These are phyloP conservation scores for Mesocentrotus franciscanus DNA, from an alignment of 53 echinoderm and acorn worm genomes.

Conservation along the genomic window DNA sequence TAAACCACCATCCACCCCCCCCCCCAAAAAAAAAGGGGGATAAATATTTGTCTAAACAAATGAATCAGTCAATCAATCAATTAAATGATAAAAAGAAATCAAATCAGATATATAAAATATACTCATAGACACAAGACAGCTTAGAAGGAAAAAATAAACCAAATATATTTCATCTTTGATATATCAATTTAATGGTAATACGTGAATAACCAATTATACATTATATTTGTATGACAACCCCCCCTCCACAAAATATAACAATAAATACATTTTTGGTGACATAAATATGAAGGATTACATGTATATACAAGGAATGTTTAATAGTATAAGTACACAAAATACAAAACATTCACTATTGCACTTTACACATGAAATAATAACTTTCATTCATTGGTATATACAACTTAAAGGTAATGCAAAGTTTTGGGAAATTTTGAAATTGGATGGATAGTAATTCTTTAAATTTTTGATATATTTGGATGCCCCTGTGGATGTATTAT, in stretches of 20 bases:
- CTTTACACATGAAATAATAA: slow-evolving; percentile 27
- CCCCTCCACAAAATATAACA: background rate
- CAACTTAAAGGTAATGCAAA: too few species aligned
- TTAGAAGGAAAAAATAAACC: background rate
- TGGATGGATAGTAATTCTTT: too few species aligned
- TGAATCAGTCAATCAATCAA: too few species aligned
- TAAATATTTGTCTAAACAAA: too few species aligned
- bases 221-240: background rate
- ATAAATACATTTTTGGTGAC: slow-evolving; percentile 39
- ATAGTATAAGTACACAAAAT: slow-evolving; percentile 7
- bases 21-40: background rate
- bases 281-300: slow-evolving; percentile 26
- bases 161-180: background rate
- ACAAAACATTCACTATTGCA: slow-evolving; percentile 47
- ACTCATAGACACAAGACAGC: background rate
- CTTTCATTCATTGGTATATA: background rate
- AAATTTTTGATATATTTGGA: too few species aligned
- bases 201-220: background rate
- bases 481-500: too few species aligned
- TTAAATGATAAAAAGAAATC: background rate
- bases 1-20: background rate
- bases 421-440: too few species aligned
- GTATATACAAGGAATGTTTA: slow-evolving; percentile 32
- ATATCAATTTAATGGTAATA: background rate
- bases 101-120: background rate